Evolutionary conservation across 1,140 invertebrate genomes (phyloP), one percentile per base, ranked within the genome.

Genomic region (Caerostris darwini): DNA sequence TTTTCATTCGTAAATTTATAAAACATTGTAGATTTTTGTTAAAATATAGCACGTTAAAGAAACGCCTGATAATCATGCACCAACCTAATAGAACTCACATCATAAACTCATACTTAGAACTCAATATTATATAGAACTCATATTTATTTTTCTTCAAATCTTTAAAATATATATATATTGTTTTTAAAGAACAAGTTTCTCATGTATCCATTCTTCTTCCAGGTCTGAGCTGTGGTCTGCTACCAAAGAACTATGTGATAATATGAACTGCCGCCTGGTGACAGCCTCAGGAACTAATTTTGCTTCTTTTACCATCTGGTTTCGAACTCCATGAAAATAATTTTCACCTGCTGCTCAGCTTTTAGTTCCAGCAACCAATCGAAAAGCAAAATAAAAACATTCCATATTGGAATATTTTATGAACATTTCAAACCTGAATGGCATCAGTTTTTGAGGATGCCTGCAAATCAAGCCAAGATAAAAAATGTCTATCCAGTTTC

Each of bases 201-300:
- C 61, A n/a, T 1, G 17, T 71, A 19, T 71, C 10, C 7, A 8
- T 71, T 34, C 17, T 71, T 77, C 69, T 77, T 77, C 34, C 50
- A 77, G 71, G 71, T 77, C 53, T 19, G 34, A 34, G 71, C 12
- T 64, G 12, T 64, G 61, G 61, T 77, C 71, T 77, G 71, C 71
- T 77, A 77, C 71, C 71, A 77, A 77, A 77, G 71, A 77, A 50
- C 34, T 53, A 77, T 77, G 71, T 77, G 71, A 77, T 77, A 77
- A 77, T 50, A 12, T 77, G 71, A 77, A 53, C 71, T 77, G 71
- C 34, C 34, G 53, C 53, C 71, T 53, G 34, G 71, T 77, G 71
- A 77, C 34, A 53, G 34, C 53, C 71, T 77, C 34, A 34, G 34
- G 71, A 77, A 77, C 71, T 53, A 77, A 77, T 77, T 34, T 77